A percentile compares a stretch with the other conserved stretches of the same genome.
phyloP scores from a whole-genome alignment of 1,140 invertebrate species.

The Ridgeia piscesae region DNA sequence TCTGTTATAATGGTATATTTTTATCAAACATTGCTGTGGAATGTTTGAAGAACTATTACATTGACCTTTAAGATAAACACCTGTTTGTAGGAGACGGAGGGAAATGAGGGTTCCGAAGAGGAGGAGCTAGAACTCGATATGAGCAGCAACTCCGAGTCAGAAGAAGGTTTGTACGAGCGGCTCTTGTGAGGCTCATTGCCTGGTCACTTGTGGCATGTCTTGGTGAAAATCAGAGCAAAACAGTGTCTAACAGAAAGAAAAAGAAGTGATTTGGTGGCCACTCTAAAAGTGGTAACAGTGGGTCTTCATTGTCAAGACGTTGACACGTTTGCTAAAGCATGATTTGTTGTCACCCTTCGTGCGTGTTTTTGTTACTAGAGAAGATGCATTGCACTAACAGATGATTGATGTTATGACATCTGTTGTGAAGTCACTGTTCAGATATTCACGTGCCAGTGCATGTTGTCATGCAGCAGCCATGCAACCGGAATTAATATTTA shows the following conservation, averaged over 20 bases:
- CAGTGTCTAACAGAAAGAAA: not conserved
- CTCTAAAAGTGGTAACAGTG: not conserved
- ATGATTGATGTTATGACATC: not conserved
- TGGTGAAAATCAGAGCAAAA: not conserved
- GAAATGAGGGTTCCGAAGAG: slow-evolving; percentile 14
- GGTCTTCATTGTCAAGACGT: not conserved
- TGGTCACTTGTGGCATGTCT: not conserved
- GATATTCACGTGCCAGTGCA: not conserved
- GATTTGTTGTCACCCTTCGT: slow-evolving; percentile 17
- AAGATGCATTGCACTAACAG: slow-evolving; percentile 27
- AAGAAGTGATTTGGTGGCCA: too few relatives aligned
- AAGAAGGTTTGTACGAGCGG: not conserved
- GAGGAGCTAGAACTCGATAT: not conserved
- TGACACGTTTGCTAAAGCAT: slow-evolving; percentile 9
- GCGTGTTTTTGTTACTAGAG: slow-evolving; percentile 10
- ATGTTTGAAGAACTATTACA: not conserved
- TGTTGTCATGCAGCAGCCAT: not conserved
- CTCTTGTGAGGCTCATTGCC: not conserved
- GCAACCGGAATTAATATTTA: not conserved
- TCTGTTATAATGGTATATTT: too few relatives aligned
- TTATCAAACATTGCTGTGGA: not conserved
- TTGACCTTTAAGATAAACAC: too few relatives aligned
- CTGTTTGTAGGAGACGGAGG: not conserved
- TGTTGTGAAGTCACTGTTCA: not conserved
- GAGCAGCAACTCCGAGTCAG: slow-evolving; percentile 2